Conservation (phyloP, 2,113 vertebrate species). For the Cyrtonyx montezumae region DNA sequence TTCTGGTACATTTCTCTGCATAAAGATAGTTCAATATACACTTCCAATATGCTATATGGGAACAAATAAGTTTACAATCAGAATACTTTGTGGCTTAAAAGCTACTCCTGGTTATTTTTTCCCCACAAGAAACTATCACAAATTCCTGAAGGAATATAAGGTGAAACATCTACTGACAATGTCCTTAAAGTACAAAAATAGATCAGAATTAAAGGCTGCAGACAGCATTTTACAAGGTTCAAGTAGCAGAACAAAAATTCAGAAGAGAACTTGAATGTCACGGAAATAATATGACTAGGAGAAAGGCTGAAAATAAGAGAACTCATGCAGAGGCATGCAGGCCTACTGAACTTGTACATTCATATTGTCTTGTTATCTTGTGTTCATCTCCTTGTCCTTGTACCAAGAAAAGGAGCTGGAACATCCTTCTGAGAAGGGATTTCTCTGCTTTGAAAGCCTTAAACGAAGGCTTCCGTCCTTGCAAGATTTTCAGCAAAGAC, state of each 20-base stretch:
- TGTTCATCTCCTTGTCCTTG: neutral
- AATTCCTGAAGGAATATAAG: neutral
- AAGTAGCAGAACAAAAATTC: neutral
- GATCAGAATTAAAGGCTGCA: neutral
- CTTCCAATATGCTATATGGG: neutral
- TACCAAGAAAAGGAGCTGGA: neutral
- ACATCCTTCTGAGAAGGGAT: neutral
- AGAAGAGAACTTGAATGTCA: neutral
- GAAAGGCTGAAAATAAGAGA: neutral
- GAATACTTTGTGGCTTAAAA: neutral
- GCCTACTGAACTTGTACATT: neutral
- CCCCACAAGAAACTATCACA: neutral
- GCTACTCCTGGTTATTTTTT: neutral
- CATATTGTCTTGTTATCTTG: neutral
- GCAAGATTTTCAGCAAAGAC: neutral
- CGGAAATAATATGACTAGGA: rapidly evolving
- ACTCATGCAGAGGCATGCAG: neutral
- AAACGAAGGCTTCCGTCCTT: neutral
- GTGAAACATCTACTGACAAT: neutral
- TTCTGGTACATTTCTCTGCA: neutral
- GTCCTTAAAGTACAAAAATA: neutral
- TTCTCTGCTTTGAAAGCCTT: neutral
- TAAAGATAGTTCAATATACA: neutral
- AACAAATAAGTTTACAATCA: neutral
- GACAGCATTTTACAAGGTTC: neutral